Evolutionary conservation across 1,140 invertebrate species (phyloP).

Genomic region (Pogonus chalceus): DNA sequence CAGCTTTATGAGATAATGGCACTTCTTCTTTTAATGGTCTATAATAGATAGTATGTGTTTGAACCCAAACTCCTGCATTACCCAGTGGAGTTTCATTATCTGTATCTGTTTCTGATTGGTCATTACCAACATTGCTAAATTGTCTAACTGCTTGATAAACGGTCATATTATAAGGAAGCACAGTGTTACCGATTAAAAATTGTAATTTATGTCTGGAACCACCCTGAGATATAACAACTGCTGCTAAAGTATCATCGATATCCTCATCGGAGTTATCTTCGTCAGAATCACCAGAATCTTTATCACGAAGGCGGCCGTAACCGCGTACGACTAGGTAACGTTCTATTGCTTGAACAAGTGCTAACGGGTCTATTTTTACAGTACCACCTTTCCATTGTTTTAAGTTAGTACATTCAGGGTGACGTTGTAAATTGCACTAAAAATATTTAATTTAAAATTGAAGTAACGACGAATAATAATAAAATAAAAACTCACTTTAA

Average conservation of each 20-base stretch:
- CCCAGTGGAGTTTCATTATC: constrained; percentile 80
- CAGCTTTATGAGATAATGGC: constrained; percentile 30
- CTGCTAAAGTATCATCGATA: constrained; percentile 83
- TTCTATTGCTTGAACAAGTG: constrained; percentile 96
- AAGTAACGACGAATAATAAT: too few species aligned
- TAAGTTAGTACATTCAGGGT: constrained; percentile 87
- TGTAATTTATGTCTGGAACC: constrained; percentile 88
- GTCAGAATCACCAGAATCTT: constrained; percentile 62
- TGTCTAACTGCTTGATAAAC: constrained; percentile 97
- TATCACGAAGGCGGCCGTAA: constrained; percentile 73
- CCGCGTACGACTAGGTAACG: constrained; percentile 80
- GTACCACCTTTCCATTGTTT: constrained; percentile 98
- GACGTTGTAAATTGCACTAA: constrained; percentile 87
- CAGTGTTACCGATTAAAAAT: constrained; percentile 89
- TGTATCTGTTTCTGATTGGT: constrained; percentile 82
- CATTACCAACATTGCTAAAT: constrained; percentile 68
- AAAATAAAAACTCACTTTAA: constrained; percentile 76
- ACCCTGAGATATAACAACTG: constrained; percentile 75
- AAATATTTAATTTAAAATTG: too few species aligned
- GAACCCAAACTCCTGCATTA: constrained; percentile 84
- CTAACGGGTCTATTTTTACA: constrained; percentile 96
- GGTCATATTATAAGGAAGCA: constrained; percentile 97
- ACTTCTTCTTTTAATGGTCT: constrained; percentile 45
- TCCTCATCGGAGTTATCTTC: constrained; percentile 79
- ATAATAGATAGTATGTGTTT: constrained; percentile 95